Percentiles rank a stretch among this genome's conserved stretches.
phyloP scores from a whole-genome alignment of 2,888 invertebrate species.

The Caenorhabditis sp. region DNA sequence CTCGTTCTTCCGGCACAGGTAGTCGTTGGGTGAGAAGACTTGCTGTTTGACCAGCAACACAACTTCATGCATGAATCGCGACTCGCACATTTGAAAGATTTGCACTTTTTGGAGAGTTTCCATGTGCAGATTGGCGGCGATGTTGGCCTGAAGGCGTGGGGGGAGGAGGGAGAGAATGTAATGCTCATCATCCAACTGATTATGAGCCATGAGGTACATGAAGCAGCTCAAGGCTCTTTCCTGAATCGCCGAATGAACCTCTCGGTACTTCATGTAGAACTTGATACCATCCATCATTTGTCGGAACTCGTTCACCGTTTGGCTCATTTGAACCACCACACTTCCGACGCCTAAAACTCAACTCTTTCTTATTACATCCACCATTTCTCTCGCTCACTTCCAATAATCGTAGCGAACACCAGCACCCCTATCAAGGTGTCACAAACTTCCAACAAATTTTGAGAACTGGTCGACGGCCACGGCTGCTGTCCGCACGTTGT shows the following conservation, averaged over 20 bases:
- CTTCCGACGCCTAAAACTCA: constrained; percentile 71
- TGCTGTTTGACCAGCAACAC: constrained; percentile 73
- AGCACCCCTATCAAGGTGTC: constrained; percentile 81
- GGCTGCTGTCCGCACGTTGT: constrained; percentile 82
- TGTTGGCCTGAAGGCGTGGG: constrained; percentile 76
- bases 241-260: constrained; percentile 75
- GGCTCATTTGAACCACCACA: constrained; percentile 79
- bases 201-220: constrained; percentile 74
- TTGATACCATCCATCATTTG: constrained; percentile 79
- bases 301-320: constrained; percentile 76
- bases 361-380: constrained; percentile 54
- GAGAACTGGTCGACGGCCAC: constrained; percentile 78
- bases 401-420: constrained; percentile 82
- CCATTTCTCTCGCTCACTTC: constrained; percentile 54
- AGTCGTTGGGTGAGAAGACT: constrained; percentile 80
- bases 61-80: constrained; percentile 38
- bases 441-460: constrained; percentile 80
- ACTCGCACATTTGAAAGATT: constrained; percentile 18
- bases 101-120: constrained; percentile 75
- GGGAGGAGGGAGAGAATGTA: constrained; percentile 76
- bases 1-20: constrained; percentile 75
- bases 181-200: constrained; percentile 71
- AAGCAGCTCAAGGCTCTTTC: constrained; percentile 77
- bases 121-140: constrained; percentile 56
- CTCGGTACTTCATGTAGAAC: constrained; percentile 60